Base-by-base conservation (phyloP, 2,888 invertebrate genomes). In the Crocallis elinguaria region DNA sequence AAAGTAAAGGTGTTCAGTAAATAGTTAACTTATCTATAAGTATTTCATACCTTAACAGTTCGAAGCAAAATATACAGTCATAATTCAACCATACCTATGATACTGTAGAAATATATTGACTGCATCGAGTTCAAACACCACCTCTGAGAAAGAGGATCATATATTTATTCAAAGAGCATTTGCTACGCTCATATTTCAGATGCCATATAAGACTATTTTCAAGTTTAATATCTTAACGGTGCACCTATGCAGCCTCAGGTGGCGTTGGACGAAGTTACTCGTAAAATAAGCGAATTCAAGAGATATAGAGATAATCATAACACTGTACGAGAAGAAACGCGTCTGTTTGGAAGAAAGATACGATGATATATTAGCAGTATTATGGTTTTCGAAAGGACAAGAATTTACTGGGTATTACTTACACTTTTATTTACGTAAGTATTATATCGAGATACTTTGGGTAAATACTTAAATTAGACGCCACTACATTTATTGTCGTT, bases 121-220 rank as follows among this genome's bases (percentile, higher is more conserved):
- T 9, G 36, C 38, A 32, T 37, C 25, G 8, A 9, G 25, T 36
- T 41, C 41, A 46, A 52, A 52, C 33, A 48, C 30, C 16, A 27
- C 29, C 52, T 14, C 12, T 1, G 42, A 46, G 48, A 25, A 38
- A 37, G 33, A n/a, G 33, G 42, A 43, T 53, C 36, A 46, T 42
- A 42, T 46, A 46, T 42, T 53, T 53, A 53, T 48, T 53, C 53
- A 48, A 37, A 53, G 42, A 37, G 52, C 46, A 53, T 53, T 48
- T 53, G 53, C 42, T 48, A 46, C 41, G 35, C 16, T 43, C 42
- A 48, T 43, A 48, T 53, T 48, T 48, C 43, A 48, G 27, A 46
- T 48, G 53, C 43, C 53, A 43, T 42, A 48, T 48, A 33, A 45
- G 48, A 48, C 30, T 48, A 32, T 37, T 48, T 48, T 42, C 43